phyloP scores from a whole-genome alignment of 1,140 invertebrate genomes.

The Camponotus vicinus region DNA sequence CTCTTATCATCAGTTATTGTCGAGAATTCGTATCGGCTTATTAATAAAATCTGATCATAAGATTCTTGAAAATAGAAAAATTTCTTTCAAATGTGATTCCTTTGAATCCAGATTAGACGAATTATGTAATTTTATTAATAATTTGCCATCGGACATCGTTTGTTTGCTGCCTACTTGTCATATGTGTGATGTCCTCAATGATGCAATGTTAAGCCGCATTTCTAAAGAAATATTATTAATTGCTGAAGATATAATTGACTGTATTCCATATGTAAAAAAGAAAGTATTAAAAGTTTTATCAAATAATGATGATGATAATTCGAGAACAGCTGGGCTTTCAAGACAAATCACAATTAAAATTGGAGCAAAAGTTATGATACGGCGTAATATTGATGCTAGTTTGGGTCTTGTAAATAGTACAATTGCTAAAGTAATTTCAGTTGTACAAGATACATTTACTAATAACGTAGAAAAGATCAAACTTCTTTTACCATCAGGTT shows the following conservation, averaged over 20 bases:
- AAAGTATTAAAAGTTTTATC: not conserved
- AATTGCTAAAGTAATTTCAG: too few species aligned
- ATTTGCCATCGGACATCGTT: too few species aligned
- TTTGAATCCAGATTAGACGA: too few species aligned
- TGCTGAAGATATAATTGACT: not conserved
- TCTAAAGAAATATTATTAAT: slow-evolving; percentile 3
- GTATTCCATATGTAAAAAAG: slow-evolving; percentile 1
- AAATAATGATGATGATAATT: not conserved
- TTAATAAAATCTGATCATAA: not conserved
- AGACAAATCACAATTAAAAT: not conserved
- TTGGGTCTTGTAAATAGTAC: not conserved
- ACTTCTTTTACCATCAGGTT: too few species aligned
- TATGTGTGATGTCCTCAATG: too few species aligned
- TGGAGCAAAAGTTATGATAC: not conserved
- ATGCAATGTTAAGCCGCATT: too few species aligned
- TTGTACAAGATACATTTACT: too few species aligned
- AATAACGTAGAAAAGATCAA: not conserved
- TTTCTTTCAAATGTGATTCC: too few species aligned
- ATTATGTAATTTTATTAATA: too few species aligned
- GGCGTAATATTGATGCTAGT: not conserved
- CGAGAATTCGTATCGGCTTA: too few species aligned
- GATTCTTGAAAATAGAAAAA: not conserved
- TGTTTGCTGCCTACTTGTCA: too few species aligned
- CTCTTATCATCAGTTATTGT: not conserved
- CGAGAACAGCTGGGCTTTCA: not conserved